Conservation (phyloP, 2,797 vertebrate genomes). For the Hemitrygon akajei region DNA sequence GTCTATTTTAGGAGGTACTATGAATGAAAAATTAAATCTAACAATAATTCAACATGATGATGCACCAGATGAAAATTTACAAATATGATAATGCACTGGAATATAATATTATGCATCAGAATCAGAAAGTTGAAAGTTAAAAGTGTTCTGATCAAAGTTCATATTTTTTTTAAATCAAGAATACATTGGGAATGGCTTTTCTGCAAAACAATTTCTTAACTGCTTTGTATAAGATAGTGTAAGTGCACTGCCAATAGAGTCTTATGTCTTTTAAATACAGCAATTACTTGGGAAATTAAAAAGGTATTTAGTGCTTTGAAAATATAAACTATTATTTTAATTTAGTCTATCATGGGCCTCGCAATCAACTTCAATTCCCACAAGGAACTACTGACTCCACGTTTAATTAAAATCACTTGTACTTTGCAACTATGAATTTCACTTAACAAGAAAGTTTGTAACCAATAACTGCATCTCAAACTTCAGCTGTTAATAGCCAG, state of each 20-base stretch:
- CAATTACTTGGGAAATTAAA: neutral
- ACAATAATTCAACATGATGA: neutral
- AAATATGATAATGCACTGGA: neutral
- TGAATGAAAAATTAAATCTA: neutral
- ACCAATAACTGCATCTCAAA: neutral
- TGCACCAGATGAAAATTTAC: neutral
- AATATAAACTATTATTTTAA: neutral
- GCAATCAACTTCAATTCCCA: neutral
- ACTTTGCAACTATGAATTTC: neutral
- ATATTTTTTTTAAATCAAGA: neutral
- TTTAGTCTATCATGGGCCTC: neutral
- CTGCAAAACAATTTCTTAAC: neutral
- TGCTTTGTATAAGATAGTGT: neutral
- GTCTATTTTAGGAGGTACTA: neutral
- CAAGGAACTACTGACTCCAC: neutral
- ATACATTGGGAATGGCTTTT: neutral
- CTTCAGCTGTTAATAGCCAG: neutral
- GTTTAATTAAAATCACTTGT: neutral
- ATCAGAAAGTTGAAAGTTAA: neutral
- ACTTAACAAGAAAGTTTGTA: neutral
- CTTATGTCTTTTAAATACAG: neutral
- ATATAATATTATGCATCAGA: neutral
- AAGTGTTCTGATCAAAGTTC: neutral
- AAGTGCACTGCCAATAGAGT: neutral
- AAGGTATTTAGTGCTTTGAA: neutral